phyloP scores from a whole-genome alignment of 1,140 invertebrate species.

The Neodiprion virginianus region DNA sequence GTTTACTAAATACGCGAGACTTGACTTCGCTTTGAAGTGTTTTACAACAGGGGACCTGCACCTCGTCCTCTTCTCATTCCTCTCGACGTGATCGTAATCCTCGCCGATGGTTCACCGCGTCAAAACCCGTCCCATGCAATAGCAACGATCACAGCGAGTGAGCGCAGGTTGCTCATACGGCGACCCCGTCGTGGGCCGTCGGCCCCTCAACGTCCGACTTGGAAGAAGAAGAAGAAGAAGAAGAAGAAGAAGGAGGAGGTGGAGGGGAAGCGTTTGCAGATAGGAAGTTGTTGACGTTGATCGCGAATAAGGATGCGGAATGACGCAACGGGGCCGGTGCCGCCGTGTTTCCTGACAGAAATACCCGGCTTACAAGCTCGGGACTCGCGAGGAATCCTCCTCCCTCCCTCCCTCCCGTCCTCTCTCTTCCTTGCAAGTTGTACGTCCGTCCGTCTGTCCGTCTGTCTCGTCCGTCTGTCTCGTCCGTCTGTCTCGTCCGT shows the following conservation, averaged over 20 bases:
- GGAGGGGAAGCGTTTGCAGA: conserved; percentile 37
- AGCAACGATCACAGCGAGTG: too few relatives aligned
- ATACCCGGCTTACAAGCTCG: background rate
- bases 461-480: background rate
- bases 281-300: conserved; percentile 28
- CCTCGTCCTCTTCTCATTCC: too few relatives aligned
- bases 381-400: conserved; percentile 23
- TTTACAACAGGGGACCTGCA: background rate
- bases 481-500: background rate
- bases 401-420: background rate
- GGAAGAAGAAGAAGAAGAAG: conserved; percentile 16
- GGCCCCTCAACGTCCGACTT: too few relatives aligned
- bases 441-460: too few relatives aligned
- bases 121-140: too few relatives aligned
- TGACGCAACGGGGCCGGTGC: background rate
- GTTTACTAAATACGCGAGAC: conserved; percentile 7
- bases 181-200: too few relatives aligned
- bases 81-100: too few relatives aligned
- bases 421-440: conserved; percentile 9
- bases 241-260: conserved; percentile 19
- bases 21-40: background rate
- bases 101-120: too few relatives aligned
- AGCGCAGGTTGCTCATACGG: too few relatives aligned
- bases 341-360: too few relatives aligned
- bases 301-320: background rate